Conservation (phyloP, 2,888 invertebrate genomes). For the Panopea generosa region DNA sequence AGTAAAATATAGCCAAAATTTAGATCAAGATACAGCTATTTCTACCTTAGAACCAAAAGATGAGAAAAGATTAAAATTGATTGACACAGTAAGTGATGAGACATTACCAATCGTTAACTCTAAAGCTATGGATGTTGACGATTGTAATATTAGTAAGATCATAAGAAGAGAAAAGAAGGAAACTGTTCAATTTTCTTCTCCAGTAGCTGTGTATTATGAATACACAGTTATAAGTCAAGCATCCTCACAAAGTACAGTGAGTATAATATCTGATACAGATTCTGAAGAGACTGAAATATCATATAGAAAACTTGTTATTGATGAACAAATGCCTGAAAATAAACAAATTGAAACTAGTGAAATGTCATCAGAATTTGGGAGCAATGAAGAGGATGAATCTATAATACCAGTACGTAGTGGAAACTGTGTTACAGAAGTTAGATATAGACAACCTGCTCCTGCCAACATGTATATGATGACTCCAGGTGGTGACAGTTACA, state of each 20-base stretch:
- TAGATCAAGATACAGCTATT: too few relatives aligned
- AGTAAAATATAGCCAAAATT: too few relatives aligned
- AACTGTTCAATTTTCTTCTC: slow-evolving; percentile 54
- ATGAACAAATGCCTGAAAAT: not conserved
- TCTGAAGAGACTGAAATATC: slow-evolving; percentile 4
- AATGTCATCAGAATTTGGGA: not conserved
- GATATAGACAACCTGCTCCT: too few relatives aligned
- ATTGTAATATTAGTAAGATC: too few relatives aligned
- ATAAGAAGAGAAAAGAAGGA: slow-evolving; percentile 5
- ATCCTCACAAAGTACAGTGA: slow-evolving; percentile 17
- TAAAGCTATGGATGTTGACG: not conserved
- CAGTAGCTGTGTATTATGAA: slow-evolving; percentile 45
- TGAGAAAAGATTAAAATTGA: too few relatives aligned
- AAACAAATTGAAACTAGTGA: not conserved
- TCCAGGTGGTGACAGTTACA: slow-evolving; percentile 37
- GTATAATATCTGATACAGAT: slow-evolving; percentile 18
- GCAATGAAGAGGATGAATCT: not conserved
- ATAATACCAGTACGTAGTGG: too few relatives aligned
- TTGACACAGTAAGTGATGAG: too few relatives aligned
- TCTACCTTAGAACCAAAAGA: too few relatives aligned
- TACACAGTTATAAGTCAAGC: slow-evolving; percentile 26
- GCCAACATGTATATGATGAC: slow-evolving; percentile 18
- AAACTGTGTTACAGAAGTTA: too few relatives aligned
- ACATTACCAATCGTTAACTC: too few relatives aligned
- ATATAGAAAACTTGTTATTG: not conserved